phyloP scores from a whole-genome alignment of 2,113 vertebrate genomes.

The Tachuris rubrigastra region DNA sequence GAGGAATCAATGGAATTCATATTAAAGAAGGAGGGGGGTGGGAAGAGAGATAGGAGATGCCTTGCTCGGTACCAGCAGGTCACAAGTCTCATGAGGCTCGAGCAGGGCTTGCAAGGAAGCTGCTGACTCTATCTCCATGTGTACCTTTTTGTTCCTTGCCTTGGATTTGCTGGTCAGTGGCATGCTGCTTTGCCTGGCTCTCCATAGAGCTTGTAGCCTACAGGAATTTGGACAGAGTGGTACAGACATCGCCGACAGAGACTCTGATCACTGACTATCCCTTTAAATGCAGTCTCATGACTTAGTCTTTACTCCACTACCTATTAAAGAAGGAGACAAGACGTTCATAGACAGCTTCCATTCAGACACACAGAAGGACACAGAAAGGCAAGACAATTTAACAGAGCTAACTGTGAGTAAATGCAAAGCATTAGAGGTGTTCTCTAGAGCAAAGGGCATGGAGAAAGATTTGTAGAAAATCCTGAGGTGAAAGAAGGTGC shows the following conservation, averaged over 20 bases:
- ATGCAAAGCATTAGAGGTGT: neutral
- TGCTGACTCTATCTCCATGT: slow-evolving; percentile 67
- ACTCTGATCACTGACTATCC: slow-evolving; percentile 79
- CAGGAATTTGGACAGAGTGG: slow-evolving; percentile 88
- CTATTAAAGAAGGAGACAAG: slow-evolving; percentile 67
- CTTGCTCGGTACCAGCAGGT: slow-evolving; percentile 69
- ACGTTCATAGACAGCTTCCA: slow-evolving; percentile 35
- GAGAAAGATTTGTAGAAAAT: slow-evolving; percentile 50
- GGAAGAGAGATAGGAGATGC: slow-evolving; percentile 67
- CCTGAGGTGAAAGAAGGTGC: slow-evolving; percentile 14
- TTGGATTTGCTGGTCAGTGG: slow-evolving; percentile 83
- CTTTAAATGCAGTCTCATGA: slow-evolving; percentile 87
- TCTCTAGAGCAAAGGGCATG: slow-evolving; percentile 47
- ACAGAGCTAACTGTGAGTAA: slow-evolving; percentile 60
- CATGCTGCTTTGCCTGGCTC: slow-evolving; percentile 86
- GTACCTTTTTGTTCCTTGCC: slow-evolving; percentile 66
- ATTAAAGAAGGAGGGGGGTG: slow-evolving; percentile 50
- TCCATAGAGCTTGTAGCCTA: slow-evolving; percentile 78
- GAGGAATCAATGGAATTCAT: slow-evolving; percentile 76
- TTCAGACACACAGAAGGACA: slow-evolving; percentile 13
- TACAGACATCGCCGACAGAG: slow-evolving; percentile 91
- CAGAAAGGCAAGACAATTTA: slow-evolving; percentile 21
- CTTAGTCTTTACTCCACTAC: slow-evolving; percentile 74
- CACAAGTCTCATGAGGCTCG: slow-evolving; percentile 68
- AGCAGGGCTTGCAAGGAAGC: slow-evolving; percentile 37